phyloP scores from a whole-genome alignment of 2,113 vertebrate species.

The Ammodytes marinus region DNA sequence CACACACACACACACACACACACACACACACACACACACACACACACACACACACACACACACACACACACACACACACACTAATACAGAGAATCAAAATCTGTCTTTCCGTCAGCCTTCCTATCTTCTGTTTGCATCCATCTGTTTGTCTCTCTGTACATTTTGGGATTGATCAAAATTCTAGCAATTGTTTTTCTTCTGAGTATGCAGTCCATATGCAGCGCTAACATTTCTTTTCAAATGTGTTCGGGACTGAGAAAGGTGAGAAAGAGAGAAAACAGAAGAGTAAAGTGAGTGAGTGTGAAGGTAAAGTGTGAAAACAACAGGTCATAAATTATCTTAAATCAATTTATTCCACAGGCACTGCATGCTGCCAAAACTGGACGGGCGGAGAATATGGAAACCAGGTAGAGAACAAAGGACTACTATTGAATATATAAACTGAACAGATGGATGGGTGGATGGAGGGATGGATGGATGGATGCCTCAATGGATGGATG shows the following conservation, averaged over 20 bases:
- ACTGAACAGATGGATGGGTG: slow-evolving; percentile 33
- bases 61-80: too few relatives aligned
- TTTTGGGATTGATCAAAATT: too few relatives aligned
- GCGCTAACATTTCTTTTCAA: background rate
- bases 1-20: too few relatives aligned
- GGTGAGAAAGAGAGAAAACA: slow-evolving; percentile 35
- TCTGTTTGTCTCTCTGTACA: slow-evolving; percentile 43
- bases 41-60: too few relatives aligned
- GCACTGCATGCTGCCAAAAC: slow-evolving; percentile 20
- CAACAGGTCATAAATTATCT: slow-evolving; percentile 67
- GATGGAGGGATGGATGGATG: too few relatives aligned
- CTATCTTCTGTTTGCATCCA: slow-evolving; percentile 40
- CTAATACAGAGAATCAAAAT: slow-evolving; percentile 24
- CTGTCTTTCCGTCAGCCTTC: slow-evolving; percentile 29
- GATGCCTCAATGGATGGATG: too few relatives aligned
- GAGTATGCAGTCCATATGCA: slow-evolving; percentile 27
- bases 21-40: too few relatives aligned
- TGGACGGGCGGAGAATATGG: slow-evolving; percentile 26
- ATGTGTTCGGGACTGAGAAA: slow-evolving; percentile 9
- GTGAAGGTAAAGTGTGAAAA: slow-evolving; percentile 49
- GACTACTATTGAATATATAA: slow-evolving; percentile 14
- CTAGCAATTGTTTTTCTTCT: too few relatives aligned
- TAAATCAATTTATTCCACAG: slow-evolving; percentile 56
- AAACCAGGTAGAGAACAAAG: slow-evolving; percentile 55
- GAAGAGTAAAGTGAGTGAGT: slow-evolving; percentile 27